Evolutionary conservation across 2,888 invertebrate species (phyloP), one percentile per base, ranked within the genome.

Genomic region (Thelaira solivaga): DNA sequence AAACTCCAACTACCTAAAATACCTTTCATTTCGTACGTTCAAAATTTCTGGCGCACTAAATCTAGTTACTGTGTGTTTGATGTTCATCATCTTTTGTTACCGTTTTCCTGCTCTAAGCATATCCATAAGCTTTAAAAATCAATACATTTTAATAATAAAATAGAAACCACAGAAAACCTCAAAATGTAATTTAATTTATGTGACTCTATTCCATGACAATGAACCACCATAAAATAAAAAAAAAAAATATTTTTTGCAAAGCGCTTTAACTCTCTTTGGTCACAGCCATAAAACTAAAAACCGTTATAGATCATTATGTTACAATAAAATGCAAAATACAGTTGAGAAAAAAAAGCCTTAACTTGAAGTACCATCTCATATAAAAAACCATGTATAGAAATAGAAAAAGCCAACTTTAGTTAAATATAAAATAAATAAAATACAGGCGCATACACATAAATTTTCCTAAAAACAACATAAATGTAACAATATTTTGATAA

Each of bases 401-500:
- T 13, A 43, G 5, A 51, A 41, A 24, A 24, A 43, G 24, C 13
- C 57, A 49, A 71, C 43, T 10, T 49, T 34, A 67, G 55, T 69
- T n/a, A n/a, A 36, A 51, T 64, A 62, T 47, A 59, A 61, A 61
- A 74, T 57, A 57, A 74, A 79, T 76, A 61, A 65, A 69, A 72
- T 80, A 59, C 43, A 59, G 67, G 67, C 74, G 73, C 76, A 69
- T 65, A 53, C 68, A 76, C 80, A 81, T 81, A 79, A 76, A 81
- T 79, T 67, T 78, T 43, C 18, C 36, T 24, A 39, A 61, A 45
- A 72, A 53, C 59, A 80, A 76, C 80, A 81, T 80, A 82, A 83
- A 82, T 83, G 82, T 82, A 83, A 82, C 83, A 83, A 82, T 83
- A 83, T 83, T 83, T 82, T 82, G 82, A 82, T 83, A 83, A 82